Base-by-base conservation (phyloP, 1,140 invertebrate species). In the Bombus confusus region DNA sequence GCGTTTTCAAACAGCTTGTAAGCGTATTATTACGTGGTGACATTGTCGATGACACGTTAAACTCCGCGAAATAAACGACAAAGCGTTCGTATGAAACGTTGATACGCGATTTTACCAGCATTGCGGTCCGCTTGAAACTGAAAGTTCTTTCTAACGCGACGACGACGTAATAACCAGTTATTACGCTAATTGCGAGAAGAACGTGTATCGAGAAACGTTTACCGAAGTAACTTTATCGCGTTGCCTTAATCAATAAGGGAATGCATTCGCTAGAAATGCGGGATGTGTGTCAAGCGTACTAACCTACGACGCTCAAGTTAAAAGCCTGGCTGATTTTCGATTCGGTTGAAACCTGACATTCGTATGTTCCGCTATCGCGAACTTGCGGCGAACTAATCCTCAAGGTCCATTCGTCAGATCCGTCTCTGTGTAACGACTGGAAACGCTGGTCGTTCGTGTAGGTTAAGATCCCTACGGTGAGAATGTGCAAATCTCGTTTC, bases 291-390 rank as follows among this genome's bases (percentile, higher is more conserved):
- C 10, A 28, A 66, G 4, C 9, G 31, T 93, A 97, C 97, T 96
- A 92, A 98, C 98, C 97, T 80, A 98, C 97, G 92, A 98, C 97
- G 88, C 96, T 98, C 37, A 98, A 96, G 88, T 96, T 96, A 92
- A 98, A 98, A 59, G 97, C 97, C 92, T 97, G 96, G 90, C 97
- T 98, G 90, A 98, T 98, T 94, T 98, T 98, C 18, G 98, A 98
- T 93, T 98, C 97, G 0, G 97, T 98, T 87, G 97, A 98, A 18
- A 98, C 97, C 95, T 98, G 98, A 93, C 98, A 98, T 93, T 98
- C 98, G 92, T 98, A 98, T 6, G 96, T 96, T 15, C 96, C 96
- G 37, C 95, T 95, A 94, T 98, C 98, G 15, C 97, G 94, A 0
- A 97, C 96, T 93, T 98, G 97, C 1, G 97, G 97, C 25, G 97